These are phyloP conservation scores for Mustela lutreola DNA, from an alignment of 2,113 vertebrate genomes.

Conservation along the genomic window DNA sequence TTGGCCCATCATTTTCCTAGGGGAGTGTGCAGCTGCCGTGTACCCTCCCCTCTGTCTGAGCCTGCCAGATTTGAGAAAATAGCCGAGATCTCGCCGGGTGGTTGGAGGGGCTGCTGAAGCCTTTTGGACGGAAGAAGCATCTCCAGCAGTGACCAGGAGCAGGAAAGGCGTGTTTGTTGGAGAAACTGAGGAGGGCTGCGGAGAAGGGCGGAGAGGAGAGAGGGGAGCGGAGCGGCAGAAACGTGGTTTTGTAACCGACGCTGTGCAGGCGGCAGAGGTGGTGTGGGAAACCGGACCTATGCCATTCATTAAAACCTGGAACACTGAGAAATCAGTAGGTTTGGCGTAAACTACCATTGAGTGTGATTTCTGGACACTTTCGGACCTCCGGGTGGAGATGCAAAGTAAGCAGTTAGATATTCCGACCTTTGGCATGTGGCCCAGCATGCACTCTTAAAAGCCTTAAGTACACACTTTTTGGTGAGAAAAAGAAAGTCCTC, in stretches of 20 bases:
- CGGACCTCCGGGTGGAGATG: not conserved
- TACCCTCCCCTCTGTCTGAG: rapidly evolving
- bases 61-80: not conserved
- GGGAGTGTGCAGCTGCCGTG: too few species aligned
- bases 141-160: not conserved
- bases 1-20: not conserved
- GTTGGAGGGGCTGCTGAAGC: too few species aligned
- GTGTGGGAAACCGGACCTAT: not conserved
- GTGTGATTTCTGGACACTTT: not conserved
- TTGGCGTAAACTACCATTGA: too few species aligned
- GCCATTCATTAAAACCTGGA: not conserved
- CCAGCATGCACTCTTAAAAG: not conserved
- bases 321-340: not conserved
- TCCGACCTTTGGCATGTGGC: not conserved
- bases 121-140: not conserved
- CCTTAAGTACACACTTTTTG: not conserved
- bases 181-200: not conserved
- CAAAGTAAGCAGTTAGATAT: not conserved
- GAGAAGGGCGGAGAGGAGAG: not conserved
- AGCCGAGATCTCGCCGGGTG: not conserved
- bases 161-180: not conserved
- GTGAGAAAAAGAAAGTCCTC: not conserved
- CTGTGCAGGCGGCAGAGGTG: not conserved
- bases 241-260: not conserved
- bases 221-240: too few species aligned